Conservation (phyloP, 2,888 invertebrate genomes). For the Polydrusus cervinus region DNA sequence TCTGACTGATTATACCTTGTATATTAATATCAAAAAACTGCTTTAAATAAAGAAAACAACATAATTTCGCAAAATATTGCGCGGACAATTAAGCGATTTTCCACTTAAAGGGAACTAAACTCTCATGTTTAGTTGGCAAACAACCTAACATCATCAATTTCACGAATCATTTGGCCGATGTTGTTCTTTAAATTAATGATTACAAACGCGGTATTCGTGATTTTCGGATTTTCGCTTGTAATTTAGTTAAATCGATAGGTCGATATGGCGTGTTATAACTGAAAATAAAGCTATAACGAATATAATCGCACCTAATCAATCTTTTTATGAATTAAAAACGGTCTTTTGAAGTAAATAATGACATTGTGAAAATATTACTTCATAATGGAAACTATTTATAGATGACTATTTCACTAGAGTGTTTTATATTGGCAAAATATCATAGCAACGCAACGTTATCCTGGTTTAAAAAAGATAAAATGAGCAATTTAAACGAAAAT, state of each 20-base stretch:
- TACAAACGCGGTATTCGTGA: constrained; percentile 46
- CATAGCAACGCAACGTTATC: too few species aligned
- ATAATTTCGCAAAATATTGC: constrained; percentile 14
- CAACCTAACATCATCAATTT: constrained; percentile 52
- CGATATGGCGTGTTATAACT: constrained; percentile 12
- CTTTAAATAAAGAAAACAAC: neutral
- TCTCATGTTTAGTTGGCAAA: constrained; percentile 40
- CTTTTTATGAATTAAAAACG: too few species aligned
- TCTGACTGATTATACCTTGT: neutral
- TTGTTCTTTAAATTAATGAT: constrained; percentile 54
- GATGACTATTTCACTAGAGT: too few species aligned
- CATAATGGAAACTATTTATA: too few species aligned
- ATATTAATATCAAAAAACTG: too few species aligned
- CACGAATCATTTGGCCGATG: constrained; percentile 51
- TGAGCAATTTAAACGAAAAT: too few species aligned
- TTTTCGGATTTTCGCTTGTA: constrained; percentile 39
- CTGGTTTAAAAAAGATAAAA: too few species aligned
- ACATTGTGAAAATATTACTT: too few species aligned
- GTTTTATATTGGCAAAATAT: too few species aligned
- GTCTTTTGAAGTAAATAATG: too few species aligned
- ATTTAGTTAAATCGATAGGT: constrained; percentile 33
- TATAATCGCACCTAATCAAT: too few species aligned
- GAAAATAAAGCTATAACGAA: constrained; percentile 5
- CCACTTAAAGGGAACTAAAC: constrained; percentile 39
- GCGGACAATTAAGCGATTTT: constrained; percentile 45